Evolutionary conservation across 2,797 vertebrate genomes (phyloP).

Genomic region (Cygnus olor): DNA sequence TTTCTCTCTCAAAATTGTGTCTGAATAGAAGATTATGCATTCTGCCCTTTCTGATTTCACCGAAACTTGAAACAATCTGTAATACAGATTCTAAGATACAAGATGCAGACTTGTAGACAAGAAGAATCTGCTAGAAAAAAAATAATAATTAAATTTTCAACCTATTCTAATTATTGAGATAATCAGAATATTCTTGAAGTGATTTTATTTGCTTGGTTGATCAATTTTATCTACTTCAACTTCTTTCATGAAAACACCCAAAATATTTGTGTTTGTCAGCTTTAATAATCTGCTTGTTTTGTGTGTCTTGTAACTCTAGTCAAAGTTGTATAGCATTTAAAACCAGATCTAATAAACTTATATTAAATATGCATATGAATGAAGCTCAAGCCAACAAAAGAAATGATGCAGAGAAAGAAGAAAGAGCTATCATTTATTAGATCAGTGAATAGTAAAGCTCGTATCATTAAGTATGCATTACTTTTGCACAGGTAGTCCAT

Average conservation of each 20-base stretch:
- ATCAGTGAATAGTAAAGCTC: background rate
- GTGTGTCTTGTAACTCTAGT: background rate
- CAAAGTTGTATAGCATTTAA: background rate
- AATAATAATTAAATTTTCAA: background rate
- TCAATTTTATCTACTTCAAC: background rate
- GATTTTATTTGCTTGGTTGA: background rate
- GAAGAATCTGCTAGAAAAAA: background rate
- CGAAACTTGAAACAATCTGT: slow-evolving; percentile 52
- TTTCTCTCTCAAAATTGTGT: slow-evolving; percentile 20
- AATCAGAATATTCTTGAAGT: background rate
- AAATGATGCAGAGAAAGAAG: slow-evolving; percentile 24
- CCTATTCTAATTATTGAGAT: background rate
- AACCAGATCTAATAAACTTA: background rate
- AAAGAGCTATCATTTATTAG: background rate
- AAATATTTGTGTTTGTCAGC: background rate
- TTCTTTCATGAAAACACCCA: background rate
- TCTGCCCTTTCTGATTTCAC: slow-evolving; percentile 38
- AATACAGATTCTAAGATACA: slow-evolving; percentile 19
- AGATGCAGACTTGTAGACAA: background rate
- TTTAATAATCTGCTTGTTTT: background rate
- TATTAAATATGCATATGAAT: background rate
- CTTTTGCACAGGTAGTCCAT: background rate
- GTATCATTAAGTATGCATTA: background rate
- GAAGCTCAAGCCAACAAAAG: background rate
- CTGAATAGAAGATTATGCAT: slow-evolving; percentile 40